Evolutionary conservation across 2,113 vertebrate species (phyloP).

Genomic region (Balaenoptera acutorostrata): DNA sequence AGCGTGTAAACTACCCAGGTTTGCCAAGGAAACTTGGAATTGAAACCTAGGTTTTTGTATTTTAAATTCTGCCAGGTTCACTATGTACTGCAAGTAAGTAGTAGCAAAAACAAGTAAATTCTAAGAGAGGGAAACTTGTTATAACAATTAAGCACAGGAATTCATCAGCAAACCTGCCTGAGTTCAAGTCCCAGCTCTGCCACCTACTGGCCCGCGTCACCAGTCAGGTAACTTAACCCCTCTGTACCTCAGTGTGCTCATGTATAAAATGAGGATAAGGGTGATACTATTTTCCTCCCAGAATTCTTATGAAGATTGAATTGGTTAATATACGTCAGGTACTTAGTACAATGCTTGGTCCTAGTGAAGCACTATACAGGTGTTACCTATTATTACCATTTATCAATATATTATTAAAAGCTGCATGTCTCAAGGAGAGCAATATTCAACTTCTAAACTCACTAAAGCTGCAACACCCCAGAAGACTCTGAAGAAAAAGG

Average conservation of each 20-base stretch:
- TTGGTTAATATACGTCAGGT: background rate
- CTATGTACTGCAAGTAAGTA: background rate
- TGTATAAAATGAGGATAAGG: background rate
- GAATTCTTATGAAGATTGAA: background rate
- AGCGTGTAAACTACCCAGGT: background rate
- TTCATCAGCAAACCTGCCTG: background rate
- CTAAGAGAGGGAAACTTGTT: background rate
- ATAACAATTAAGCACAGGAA: background rate
- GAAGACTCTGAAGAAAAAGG: background rate
- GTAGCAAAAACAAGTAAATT: background rate
- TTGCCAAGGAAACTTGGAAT: background rate
- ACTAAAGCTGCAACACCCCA: background rate
- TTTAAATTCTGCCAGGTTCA: background rate
- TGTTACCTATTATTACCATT: background rate
- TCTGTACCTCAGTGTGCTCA: background rate
- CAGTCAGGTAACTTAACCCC: background rate
- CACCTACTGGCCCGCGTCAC: background rate
- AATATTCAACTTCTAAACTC: background rate
- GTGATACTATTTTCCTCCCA: background rate
- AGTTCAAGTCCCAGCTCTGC: constrained; percentile 17
- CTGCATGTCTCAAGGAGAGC: background rate
- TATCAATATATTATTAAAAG: background rate
- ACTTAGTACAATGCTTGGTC: background rate
- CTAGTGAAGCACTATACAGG: background rate
- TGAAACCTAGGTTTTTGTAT: background rate